phyloP scores from a whole-genome alignment of 2,113 vertebrate species.

The Illadopsis cleaveri region DNA sequence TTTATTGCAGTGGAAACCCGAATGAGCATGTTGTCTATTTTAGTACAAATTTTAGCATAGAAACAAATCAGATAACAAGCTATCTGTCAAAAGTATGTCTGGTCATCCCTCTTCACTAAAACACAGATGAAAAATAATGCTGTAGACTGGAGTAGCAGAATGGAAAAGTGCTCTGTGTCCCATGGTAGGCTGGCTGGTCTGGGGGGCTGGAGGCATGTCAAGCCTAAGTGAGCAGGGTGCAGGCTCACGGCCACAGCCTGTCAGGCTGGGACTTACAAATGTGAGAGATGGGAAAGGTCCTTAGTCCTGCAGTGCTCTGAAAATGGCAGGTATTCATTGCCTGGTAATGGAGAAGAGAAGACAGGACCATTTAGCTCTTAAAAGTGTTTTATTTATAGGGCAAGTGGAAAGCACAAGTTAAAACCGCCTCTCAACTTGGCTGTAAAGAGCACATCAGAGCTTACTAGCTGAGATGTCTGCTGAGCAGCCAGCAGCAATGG shows the following conservation, averaged over 20 bases:
- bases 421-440: not conserved
- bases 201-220: rapidly evolving
- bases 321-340: not conserved
- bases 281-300: not conserved
- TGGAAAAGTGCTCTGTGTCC: not conserved
- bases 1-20: not conserved
- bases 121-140: not conserved
- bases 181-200: not conserved
- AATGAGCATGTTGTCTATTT: not conserved
- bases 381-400: constrained; percentile 32
- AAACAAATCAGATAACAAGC: not conserved
- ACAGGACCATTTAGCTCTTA: not conserved
- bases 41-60: not conserved
- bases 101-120: not conserved
- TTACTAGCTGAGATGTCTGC: not conserved
- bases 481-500: constrained; percentile 11
- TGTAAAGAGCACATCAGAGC: constrained; percentile 30
- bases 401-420: constrained; percentile 8
- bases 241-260: not conserved
- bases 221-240: rapidly evolving
- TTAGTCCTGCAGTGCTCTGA: not conserved
- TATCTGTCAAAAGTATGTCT: not conserved
- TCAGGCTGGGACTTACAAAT: not conserved
- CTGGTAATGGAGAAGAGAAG: not conserved
- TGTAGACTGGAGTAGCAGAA: not conserved